A percentile compares a stretch with the other conserved stretches of the same genome.
phyloP scores from a whole-genome alignment of 2,797 vertebrate species.

The Sebastolobus alascanus region DNA sequence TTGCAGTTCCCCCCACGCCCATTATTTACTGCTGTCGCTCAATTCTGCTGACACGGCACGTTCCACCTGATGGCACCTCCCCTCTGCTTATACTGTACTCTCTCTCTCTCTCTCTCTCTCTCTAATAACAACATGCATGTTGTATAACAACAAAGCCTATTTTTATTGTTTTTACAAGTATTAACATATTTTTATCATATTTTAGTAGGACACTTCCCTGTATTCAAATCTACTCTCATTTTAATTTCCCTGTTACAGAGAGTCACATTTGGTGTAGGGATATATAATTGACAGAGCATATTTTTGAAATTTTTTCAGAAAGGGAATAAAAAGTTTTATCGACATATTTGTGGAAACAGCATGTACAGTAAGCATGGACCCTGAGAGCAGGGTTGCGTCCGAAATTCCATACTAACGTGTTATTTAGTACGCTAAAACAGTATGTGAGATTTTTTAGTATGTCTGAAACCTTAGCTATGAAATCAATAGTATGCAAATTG shows the following conservation, averaged over 20 bases:
- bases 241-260: too few relatives aligned
- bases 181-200: not conserved
- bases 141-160: too few relatives aligned
- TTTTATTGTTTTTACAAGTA: not conserved
- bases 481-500: too few relatives aligned
- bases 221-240: not conserved
- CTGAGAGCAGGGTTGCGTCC: not conserved
- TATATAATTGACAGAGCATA: not conserved
- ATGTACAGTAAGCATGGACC: not conserved
- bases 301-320: not conserved
- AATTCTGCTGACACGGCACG: conserved; percentile 62
- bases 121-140: not conserved
- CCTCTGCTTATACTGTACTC: conserved; percentile 14
- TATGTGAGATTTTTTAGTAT: too few relatives aligned
- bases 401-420: too few relatives aligned
- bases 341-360: not conserved
- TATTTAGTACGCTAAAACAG: too few relatives aligned
- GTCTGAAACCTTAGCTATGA: too few relatives aligned
- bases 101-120: not conserved
- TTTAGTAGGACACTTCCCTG: not conserved
- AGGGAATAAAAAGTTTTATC: not conserved
- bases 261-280: not conserved
- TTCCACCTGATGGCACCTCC: conserved; percentile 30
- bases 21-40: conserved; percentile 58
- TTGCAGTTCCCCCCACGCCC: conserved; percentile 34